Evolutionary conservation across 2,888 invertebrate genomes (phyloP), one percentile per base, ranked within the genome.

Genomic region (Steinernema scapterisci): DNA sequence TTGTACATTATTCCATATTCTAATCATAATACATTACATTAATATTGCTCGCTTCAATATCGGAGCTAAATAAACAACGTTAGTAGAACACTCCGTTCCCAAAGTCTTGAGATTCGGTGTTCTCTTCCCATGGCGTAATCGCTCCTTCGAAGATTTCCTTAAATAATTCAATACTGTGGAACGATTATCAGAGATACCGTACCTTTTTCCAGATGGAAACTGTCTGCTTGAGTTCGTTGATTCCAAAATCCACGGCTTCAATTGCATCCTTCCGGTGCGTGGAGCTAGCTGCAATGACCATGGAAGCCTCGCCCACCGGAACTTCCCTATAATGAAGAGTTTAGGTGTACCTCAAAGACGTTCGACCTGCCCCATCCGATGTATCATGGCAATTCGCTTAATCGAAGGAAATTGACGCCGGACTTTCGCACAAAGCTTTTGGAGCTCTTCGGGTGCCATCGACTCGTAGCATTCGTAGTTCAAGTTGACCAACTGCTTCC

Each of bases 181-280:
- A n/a, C n/a, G n/a, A n/a, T n/a, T n/a, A n/a, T n/a, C n/a, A n/a
- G n/a, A n/a, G n/a, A n/a, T n/a, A n/a, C n/a, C n/a, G n/a, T 38
- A 81, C 84, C 79, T 85, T 86, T 74, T 85, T 85, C 83, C 85
- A 86, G 51, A 86, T 86, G 23, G 86, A 86, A 23, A 85, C 84
- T 1, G 75, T 75, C 38, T 75, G 70, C 73, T 86, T 86, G 51
- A 86, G 73, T 25, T 80, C 78, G 73, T 86, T 82, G 71, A 86
- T 86, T 13, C 80, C 79, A 70, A 78, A 76, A 72, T 80, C 81
- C 0, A 84, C 83, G 5, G 84, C 85, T n/a, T 74, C 54, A n/a
- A 86, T 84, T 13, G 86, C 82, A 23, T 80, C 84, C 38, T 78
- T 76, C 21, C 86, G 77, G 76, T 86, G 86, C 1, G 86, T 82